These are phyloP conservation scores for Epizoanthus ramosus DNA, from an alignment of 92 coral and sea anemone species.

Conservation along the genomic window DNA sequence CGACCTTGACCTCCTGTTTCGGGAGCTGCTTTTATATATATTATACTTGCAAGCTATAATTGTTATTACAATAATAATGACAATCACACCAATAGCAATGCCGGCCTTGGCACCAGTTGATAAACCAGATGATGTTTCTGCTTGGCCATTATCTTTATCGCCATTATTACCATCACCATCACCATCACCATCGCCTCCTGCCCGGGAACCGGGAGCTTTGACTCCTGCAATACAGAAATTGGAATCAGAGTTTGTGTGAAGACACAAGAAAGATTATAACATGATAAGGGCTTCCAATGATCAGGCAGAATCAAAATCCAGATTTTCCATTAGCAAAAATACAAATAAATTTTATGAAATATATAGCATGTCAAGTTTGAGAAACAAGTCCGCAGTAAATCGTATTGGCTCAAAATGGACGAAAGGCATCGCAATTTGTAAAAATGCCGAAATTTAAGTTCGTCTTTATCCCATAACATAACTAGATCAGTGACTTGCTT, in stretches of 20 bases:
- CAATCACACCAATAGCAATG: not conserved
- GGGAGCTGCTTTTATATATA: not conserved
- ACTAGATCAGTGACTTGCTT: too few relatives aligned
- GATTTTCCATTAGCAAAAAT: too few relatives aligned
- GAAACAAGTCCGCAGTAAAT: too few relatives aligned
- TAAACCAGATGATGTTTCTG: not conserved
- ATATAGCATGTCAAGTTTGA: too few relatives aligned
- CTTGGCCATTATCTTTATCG: not conserved
- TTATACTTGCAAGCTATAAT: not conserved
- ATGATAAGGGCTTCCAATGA: too few relatives aligned
- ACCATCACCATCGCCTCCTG: not conserved
- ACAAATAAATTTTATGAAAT: too few relatives aligned
- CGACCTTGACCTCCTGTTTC: not conserved
- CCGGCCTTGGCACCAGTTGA: not conserved
- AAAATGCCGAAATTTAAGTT: too few relatives aligned
- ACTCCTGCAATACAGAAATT: not conserved
- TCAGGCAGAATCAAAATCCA: too few relatives aligned
- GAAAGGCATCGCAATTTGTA: too few relatives aligned
- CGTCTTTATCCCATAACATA: too few relatives aligned
- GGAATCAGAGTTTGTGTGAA: not conserved
- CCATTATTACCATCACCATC: not conserved
- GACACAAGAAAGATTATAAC: too few relatives aligned
- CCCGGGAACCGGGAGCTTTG: conserved; percentile 2
- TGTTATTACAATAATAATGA: not conserved
- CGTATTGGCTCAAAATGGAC: too few relatives aligned